Evolutionary conservation across 2,797 vertebrate species (phyloP), one percentile per base, ranked within the genome.

Genomic region (Hyperoplus immaculatus): DNA sequence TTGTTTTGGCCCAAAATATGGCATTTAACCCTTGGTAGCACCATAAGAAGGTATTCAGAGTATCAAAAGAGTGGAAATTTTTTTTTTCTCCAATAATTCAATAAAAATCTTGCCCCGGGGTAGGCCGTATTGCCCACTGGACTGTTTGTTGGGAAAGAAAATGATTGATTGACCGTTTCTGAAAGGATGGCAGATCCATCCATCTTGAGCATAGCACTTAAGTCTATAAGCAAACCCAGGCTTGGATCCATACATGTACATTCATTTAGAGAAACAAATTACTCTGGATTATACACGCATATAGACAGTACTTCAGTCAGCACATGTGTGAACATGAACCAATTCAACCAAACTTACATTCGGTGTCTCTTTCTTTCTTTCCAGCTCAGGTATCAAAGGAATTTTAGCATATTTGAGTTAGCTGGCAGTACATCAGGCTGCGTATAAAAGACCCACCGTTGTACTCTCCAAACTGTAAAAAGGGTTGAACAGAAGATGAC

Each of bases 271-370:
- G 63, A 81, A 57, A 50, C n/a, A 18, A 39, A 46, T 50, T 10
- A 38, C 41, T 14, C 45, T 56, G 8, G 11, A 71, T 75, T 69
- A 60, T 55, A 16, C 10, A 74, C 62, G 9, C 29, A 54, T 68
- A 54, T 84, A 29, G 29, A 29, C 29, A 29, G 29, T 78, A 65
- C 9, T 69, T 50, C 13, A 15, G 2, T 1, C 36, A 43, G 6
- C 49, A 65, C 82, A 29, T 67, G 60, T 81, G 57, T 78, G 63
- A 75, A 63, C 72, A 63, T 68, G 51, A 65, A 60, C 49, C 36
- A 42, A 5, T 71, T 76, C 75, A 1, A 42, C 15, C 3, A 57
- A 49, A 80, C 68, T 41, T 53, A 67, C 4, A 41, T 42, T 43
- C 6, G 12, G 7, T 36, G 10, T 76, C 18, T 78, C 50, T 83